A percentile compares a stretch with the other conserved stretches of the same genome.
Evolutionary conservation across 2,888 invertebrate species (phyloP).

Genomic region (Druceiella hillmani): DNA sequence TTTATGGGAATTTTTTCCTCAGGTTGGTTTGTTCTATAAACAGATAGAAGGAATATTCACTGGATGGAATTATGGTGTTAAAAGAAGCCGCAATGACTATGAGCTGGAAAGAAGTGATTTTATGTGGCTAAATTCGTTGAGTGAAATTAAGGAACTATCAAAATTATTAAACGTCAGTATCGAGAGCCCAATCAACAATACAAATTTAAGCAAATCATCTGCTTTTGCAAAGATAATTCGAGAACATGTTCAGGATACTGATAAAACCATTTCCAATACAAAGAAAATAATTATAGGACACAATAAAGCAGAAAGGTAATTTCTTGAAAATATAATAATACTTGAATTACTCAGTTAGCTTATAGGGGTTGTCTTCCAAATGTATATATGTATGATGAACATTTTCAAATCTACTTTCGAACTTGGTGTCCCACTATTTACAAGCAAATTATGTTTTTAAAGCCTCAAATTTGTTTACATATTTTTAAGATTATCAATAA

Average conservation of each 20-base stretch:
- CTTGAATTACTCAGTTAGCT: no score
- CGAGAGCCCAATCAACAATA: conserved; percentile 31
- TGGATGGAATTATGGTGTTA: conserved; percentile 68
- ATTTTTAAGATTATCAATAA: background rate
- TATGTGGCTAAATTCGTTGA: conserved; percentile 67
- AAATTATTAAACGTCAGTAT: conserved; percentile 42
- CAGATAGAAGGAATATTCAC: conserved; percentile 74
- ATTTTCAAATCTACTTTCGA: no score
- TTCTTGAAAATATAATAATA: no score
- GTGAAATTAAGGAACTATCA: conserved; percentile 70
- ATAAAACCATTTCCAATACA: conserved; percentile 29
- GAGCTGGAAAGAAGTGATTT: conserved; percentile 60
- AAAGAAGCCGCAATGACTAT: conserved; percentile 55
- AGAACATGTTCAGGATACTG: conserved; percentile 38
- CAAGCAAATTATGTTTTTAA: background rate
- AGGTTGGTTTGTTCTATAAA: conserved; percentile 68
- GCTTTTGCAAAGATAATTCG: conserved; percentile 59
- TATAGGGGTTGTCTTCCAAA: no score
- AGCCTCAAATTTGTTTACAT: conserved; percentile 10
- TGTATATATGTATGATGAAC: no score
- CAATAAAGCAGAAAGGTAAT: conserved; percentile 69
- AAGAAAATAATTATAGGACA: conserved; percentile 68
- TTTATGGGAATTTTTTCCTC: conserved; percentile 16
- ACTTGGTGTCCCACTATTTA: no score
- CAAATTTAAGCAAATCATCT: conserved; percentile 48